These are phyloP conservation scores for Pseudotriccus pelzelni DNA, from an alignment of 2,797 vertebrate species.

Conservation along the genomic window DNA sequence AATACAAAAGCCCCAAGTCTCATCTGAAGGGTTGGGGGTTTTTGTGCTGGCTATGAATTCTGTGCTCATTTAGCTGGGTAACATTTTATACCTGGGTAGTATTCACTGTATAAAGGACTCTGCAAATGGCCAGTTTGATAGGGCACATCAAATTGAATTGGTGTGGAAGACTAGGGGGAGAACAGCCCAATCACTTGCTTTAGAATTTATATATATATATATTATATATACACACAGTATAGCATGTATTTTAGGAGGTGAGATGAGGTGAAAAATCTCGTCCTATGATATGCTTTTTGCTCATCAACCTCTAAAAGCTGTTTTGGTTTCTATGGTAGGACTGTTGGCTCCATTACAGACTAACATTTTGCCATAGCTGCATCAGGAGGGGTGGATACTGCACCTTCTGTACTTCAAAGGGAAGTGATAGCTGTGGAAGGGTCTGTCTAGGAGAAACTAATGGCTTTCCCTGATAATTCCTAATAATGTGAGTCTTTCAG, in stretches of 20 bases:
- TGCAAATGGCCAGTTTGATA: background rate
- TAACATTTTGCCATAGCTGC: background rate
- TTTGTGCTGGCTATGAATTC: background rate
- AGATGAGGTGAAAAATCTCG: background rate
- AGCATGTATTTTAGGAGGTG: background rate
- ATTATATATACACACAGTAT: too few relatives aligned
- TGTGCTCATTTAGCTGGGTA: background rate
- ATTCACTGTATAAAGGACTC: accelerated
- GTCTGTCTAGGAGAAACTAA: background rate
- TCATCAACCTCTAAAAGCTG: background rate
- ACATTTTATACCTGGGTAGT: background rate
- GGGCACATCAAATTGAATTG: background rate
- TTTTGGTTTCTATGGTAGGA: background rate
- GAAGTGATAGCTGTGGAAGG: background rate
- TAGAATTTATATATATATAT: background rate
- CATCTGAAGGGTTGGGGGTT: background rate
- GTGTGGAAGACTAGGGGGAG: background rate
- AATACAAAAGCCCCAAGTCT: background rate
- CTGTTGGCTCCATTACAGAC: background rate
- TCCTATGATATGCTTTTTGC: background rate
- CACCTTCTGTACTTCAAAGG: background rate
- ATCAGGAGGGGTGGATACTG: background rate
- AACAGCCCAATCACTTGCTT: background rate
- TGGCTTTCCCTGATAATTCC: background rate
- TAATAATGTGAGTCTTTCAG: background rate